Evolutionary conservation across 2,797 vertebrate genomes (phyloP).

Genomic region (Paguma larvata): DNA sequence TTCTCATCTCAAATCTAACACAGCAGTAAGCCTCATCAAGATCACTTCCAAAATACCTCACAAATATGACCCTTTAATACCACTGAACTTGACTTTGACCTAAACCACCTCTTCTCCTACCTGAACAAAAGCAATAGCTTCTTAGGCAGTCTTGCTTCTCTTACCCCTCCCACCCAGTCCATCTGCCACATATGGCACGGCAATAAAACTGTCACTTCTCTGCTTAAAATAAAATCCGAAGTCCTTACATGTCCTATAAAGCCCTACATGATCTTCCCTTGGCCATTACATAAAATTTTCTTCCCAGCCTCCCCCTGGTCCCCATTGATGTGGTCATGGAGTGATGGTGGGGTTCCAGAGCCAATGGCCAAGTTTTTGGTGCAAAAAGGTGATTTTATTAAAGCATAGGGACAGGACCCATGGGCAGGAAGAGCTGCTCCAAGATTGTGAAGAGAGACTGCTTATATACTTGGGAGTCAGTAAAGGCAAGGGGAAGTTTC

Average conservation of each 20-base stretch:
- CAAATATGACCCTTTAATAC: background rate
- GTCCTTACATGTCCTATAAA: background rate
- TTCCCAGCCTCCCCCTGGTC: background rate
- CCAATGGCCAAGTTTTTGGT: too few species aligned
- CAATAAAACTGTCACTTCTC: background rate
- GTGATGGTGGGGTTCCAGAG: too few species aligned
- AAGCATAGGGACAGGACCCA: too few species aligned
- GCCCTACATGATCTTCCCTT: too few species aligned
- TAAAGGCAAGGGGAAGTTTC: too few species aligned
- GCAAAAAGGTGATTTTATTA: too few species aligned
- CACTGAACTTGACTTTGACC: background rate
- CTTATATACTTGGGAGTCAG: too few species aligned
- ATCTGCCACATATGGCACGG: background rate
- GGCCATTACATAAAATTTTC: background rate
- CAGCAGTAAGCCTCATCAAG: background rate
- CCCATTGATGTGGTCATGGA: too few species aligned
- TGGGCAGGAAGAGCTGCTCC: too few species aligned
- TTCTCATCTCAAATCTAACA: background rate
- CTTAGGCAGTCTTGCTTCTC: background rate
- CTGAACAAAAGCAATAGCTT: background rate
- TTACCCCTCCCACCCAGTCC: background rate
- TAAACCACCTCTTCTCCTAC: background rate
- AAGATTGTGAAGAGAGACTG: too few species aligned
- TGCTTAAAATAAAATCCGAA: slow-evolving; percentile 20
- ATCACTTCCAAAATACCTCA: background rate